Conservation (phyloP, 2,888 invertebrate species). For the Melinaea menophilus region DNA sequence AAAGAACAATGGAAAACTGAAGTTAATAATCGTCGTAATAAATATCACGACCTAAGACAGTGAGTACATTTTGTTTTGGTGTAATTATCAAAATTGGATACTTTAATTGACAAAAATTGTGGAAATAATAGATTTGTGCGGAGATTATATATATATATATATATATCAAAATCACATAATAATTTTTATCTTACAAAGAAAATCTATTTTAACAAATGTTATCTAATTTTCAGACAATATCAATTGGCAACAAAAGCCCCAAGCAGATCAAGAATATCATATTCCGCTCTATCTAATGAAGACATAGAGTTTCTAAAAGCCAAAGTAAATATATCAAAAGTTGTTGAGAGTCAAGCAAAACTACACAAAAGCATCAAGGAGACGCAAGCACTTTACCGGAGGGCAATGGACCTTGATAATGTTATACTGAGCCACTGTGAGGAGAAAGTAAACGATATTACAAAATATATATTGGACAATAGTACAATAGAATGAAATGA, state of each 20-base stretch:
- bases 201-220: constrained; percentile 5
- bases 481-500: constrained; percentile 51
- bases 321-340: constrained; percentile 58
- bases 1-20: constrained; percentile 70
- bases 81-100: background rate
- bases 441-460: constrained; percentile 51
- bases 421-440: constrained; percentile 52
- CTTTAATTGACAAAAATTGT: no score
- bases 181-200: constrained; percentile 7
- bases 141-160: background rate
- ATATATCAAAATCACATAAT: constrained; percentile 5
- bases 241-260: constrained; percentile 53
- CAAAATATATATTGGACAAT: constrained; percentile 60
- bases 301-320: constrained; percentile 66
- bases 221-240: constrained; percentile 53
- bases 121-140: no score
- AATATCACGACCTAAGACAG: constrained; percentile 64
- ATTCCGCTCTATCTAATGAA: constrained; percentile 59
- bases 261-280: constrained; percentile 54
- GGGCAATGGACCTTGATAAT: constrained; percentile 53
- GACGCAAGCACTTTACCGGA: constrained; percentile 47
- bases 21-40: constrained; percentile 55
- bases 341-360: constrained; percentile 56
- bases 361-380: constrained; percentile 55
- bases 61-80: constrained; percentile 41